These are phyloP conservation scores for Siphlonurus alternatus DNA, from an alignment of 2,888 invertebrate genomes.

Conservation along the genomic window DNA sequence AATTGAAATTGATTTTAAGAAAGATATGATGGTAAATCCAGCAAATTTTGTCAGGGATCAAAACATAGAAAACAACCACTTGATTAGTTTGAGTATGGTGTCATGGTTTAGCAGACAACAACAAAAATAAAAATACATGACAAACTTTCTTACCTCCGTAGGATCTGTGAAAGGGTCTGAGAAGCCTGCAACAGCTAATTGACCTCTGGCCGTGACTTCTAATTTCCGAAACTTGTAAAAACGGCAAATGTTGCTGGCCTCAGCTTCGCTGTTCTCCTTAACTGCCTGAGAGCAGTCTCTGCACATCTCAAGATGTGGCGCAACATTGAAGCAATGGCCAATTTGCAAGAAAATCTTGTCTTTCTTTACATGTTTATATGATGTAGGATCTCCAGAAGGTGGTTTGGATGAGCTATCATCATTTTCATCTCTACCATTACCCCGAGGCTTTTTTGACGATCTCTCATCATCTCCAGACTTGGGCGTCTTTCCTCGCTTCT, in stretches of 20 bases:
- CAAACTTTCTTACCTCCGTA: slow-evolving; percentile 38
- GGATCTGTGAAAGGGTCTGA: slow-evolving; percentile 81
- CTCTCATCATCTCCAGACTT: slow-evolving; percentile 36
- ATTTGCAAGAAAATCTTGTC: slow-evolving; percentile 68
- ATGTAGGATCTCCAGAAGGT: slow-evolving; percentile 44
- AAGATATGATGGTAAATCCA: too few species aligned
- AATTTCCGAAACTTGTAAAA: slow-evolving; percentile 90
- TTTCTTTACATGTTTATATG: too few species aligned
- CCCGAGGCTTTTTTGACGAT: neutral
- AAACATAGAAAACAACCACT: too few species aligned
- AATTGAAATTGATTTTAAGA: too few species aligned
- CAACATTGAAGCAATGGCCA: slow-evolving; percentile 73
- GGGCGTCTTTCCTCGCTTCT: slow-evolving; percentile 45
- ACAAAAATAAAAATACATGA: too few species aligned
- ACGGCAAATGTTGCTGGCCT: slow-evolving; percentile 81
- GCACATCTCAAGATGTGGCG: slow-evolving; percentile 77
- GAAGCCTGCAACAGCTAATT: slow-evolving; percentile 81
- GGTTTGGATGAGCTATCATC: neutral
- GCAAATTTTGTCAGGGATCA: too few species aligned
- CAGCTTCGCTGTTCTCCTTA: slow-evolving; percentile 61
- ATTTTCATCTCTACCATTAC: neutral
- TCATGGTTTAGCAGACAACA: too few species aligned
- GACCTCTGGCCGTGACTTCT: slow-evolving; percentile 73
- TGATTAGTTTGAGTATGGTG: too few species aligned
- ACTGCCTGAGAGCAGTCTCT: slow-evolving; percentile 85